Percentiles rank a stretch among this genome's conserved stretches.
phyloP scores from a whole-genome alignment of 1,140 invertebrate species.

The Drosophila novamexicana region DNA sequence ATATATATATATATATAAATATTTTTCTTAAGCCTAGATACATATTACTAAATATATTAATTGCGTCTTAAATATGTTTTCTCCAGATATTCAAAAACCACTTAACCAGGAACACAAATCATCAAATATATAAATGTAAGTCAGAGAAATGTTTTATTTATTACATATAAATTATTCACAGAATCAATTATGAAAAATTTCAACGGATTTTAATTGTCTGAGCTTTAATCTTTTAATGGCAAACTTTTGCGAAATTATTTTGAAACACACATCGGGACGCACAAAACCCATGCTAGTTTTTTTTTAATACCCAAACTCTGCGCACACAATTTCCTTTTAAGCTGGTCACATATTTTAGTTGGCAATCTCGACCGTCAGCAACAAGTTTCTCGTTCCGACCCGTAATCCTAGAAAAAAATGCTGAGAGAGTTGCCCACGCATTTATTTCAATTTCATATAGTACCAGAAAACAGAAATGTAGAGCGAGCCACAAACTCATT shows the following conservation, averaged over 20 bases:
- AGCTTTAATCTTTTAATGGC: background rate
- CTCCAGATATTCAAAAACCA: too few relatives aligned
- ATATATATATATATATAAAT: too few relatives aligned
- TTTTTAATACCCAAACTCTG: background rate
- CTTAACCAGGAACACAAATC: too few relatives aligned
- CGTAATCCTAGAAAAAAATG: background rate
- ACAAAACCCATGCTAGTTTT: background rate
- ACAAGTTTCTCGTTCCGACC: slow-evolving; percentile 41
- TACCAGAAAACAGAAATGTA: slow-evolving; percentile 9
- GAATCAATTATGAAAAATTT: background rate
- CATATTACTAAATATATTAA: too few relatives aligned
- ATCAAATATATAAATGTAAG: too few relatives aligned
- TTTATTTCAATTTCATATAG: slow-evolving; percentile 58
- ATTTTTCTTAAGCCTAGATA: too few relatives aligned
- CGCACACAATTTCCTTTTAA: slow-evolving; percentile 18
- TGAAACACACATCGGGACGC: background rate
- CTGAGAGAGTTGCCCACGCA: slow-evolving; percentile 21
- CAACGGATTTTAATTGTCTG: background rate
- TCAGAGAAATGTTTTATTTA: too few relatives aligned
- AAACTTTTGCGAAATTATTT: background rate
- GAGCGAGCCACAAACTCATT: slow-evolving; percentile 57
- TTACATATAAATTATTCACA: background rate
- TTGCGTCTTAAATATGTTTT: too few relatives aligned
- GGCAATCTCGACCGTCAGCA: slow-evolving; percentile 36
- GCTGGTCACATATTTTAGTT: slow-evolving; percentile 33